Evolutionary conservation across 2,113 vertebrate species (phyloP).

Genomic region (Sorex araneus): DNA sequence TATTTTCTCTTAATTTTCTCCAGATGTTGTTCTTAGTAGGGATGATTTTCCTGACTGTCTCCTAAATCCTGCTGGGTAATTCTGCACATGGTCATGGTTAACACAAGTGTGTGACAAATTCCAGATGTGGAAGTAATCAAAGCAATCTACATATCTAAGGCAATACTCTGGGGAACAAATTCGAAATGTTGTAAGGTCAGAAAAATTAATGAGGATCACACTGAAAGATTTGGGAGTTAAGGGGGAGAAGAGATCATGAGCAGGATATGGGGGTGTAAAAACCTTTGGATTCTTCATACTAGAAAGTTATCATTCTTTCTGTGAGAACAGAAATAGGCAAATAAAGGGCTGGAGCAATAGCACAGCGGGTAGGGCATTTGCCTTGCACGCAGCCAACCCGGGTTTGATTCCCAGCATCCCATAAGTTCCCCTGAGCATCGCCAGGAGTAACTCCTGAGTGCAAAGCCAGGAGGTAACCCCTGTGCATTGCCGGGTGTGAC

Average conservation of each 20-base stretch:
- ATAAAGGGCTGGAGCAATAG: too few species aligned
- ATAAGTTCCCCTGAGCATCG: too few species aligned
- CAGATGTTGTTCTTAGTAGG: conserved; percentile 88
- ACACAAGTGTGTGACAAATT: conserved; percentile 86
- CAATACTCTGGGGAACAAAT: conserved; percentile 86
- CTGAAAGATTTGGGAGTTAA: conserved; percentile 48
- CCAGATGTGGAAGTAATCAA: conserved; percentile 90
- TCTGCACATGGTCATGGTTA: conserved; percentile 88
- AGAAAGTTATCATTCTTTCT: background rate
- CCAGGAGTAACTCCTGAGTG: too few species aligned
- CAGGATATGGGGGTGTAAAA: background rate
- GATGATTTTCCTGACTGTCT: conserved; percentile 87
- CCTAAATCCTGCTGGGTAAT: conserved; percentile 87
- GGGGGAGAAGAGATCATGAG: background rate
- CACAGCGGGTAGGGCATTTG: too few species aligned
- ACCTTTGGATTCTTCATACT: background rate
- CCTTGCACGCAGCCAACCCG: too few species aligned
- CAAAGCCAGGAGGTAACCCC: too few species aligned
- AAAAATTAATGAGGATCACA: conserved; percentile 80
- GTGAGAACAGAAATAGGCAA: background rate
- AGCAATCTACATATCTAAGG: conserved; percentile 86
- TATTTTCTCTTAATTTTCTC: conserved; percentile 87
- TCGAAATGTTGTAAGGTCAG: conserved; percentile 83
- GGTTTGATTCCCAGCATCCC: too few species aligned
- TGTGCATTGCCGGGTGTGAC: too few species aligned